Evolutionary conservation across 2,888 invertebrate genomes (phyloP).

Genomic region (Oxystoma pomonae): DNA sequence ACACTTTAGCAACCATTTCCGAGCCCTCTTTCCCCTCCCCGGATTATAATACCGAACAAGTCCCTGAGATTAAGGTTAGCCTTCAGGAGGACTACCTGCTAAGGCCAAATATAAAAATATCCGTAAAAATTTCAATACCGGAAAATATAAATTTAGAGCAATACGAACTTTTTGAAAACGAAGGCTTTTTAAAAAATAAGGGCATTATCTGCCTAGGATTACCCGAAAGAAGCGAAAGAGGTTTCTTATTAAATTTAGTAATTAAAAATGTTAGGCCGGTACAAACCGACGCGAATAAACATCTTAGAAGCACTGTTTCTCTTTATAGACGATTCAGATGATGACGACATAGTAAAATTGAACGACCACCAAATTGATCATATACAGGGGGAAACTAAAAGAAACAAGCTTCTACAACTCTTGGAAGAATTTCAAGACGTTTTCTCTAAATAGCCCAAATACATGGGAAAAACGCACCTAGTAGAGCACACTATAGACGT

Average conservation of each 20-base stretch:
- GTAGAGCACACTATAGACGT: conserved; percentile 4
- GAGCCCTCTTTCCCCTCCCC: background rate
- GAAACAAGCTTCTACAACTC: background rate
- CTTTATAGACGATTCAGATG: background rate
- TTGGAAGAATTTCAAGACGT: background rate
- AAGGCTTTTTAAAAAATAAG: background rate
- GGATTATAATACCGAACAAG: background rate
- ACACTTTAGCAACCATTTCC: background rate
- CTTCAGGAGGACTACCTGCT: too few relatives aligned
- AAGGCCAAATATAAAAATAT: too few relatives aligned
- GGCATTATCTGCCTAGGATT: background rate
- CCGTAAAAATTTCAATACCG: too few relatives aligned
- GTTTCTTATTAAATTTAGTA: background rate
- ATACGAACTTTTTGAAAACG: conserved; percentile 1
- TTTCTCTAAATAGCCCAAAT: conserved; percentile 1
- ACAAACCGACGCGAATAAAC: background rate
- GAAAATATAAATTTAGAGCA: too few relatives aligned
- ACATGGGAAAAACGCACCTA: background rate
- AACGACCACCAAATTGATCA: background rate
- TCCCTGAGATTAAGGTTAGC: too few relatives aligned
- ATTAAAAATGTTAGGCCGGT: background rate
- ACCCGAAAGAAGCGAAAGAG: background rate
- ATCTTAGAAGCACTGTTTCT: background rate
- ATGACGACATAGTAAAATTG: background rate
- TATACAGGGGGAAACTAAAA: background rate